Conservation (phyloP, 2,113 vertebrate species). For the Melierax canorus region DNA sequence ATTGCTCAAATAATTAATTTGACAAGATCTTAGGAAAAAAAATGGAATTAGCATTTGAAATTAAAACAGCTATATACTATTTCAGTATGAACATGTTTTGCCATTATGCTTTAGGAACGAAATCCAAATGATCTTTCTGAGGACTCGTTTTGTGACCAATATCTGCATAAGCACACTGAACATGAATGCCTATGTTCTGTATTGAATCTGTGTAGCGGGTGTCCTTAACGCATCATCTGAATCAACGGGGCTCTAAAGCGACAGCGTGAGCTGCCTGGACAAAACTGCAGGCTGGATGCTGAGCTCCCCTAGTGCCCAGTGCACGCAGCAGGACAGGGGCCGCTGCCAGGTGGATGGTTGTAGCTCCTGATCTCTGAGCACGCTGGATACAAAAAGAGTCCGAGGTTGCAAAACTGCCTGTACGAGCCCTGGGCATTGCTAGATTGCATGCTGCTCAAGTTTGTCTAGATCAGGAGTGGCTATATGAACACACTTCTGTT, state of each 20-base stretch:
- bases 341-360: background rate
- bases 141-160: background rate
- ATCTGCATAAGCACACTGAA: background rate
- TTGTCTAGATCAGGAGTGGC: background rate
- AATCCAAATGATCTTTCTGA: background rate
- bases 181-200: background rate
- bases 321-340: rapidly evolving
- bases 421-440: background rate
- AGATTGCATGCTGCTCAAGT: background rate
- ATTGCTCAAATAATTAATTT: background rate
- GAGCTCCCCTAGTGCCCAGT: rapidly evolving
- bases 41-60: background rate
- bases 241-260: background rate
- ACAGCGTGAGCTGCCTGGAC: background rate
- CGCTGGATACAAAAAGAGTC: background rate
- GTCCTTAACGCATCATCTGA: background rate
- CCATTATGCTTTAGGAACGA: background rate
- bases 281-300: background rate
- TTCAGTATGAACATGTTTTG: background rate
- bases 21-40: background rate
- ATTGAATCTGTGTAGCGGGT: background rate
- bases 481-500: background rate
- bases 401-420: background rate
- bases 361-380: background rate
- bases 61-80: background rate